Percentiles rank a stretch among this genome's conserved stretches.
Evolutionary conservation across 2,888 invertebrate genomes (phyloP).

Genomic region (Lasioglossum marginatum): DNA sequence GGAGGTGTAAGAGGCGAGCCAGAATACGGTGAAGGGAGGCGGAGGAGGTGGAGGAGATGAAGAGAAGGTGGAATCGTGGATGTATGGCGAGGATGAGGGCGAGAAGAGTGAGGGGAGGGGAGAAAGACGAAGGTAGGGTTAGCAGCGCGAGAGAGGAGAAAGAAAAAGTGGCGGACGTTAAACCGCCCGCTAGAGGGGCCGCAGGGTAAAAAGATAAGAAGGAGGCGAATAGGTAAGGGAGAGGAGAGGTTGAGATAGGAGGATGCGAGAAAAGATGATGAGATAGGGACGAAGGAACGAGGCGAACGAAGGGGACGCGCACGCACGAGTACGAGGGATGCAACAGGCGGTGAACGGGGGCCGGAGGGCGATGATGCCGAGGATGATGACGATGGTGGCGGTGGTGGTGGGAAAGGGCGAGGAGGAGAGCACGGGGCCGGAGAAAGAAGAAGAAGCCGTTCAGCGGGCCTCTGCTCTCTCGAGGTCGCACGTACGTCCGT

Average conservation of each 20-base stretch:
- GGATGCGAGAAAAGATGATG: conserved; percentile 34
- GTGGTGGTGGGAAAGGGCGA: conserved; percentile 4
- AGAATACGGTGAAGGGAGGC: conserved; percentile 15
- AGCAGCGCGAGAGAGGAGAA: conserved; percentile 7
- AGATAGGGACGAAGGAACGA: conserved; percentile 12
- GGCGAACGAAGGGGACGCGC: not conserved
- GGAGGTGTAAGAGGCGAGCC: conserved; percentile 32
- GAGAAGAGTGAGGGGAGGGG: not conserved
- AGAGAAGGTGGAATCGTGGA: conserved; percentile 1
- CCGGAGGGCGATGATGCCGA: not conserved
- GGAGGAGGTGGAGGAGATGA: not conserved
- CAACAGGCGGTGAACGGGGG: conserved; percentile 14
- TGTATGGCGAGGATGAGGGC: not conserved
- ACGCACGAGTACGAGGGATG: conserved; percentile 8
- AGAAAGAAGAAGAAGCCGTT: conserved; percentile 65
- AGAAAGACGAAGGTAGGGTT: not conserved
- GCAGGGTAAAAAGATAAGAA: conserved; percentile 70
- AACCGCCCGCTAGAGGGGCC: conserved; percentile 67
- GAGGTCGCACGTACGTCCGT: conserved; percentile 80
- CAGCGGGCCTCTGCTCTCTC: conserved; percentile 68
- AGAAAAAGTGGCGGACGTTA: conserved; percentile 71
- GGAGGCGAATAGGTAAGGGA: conserved; percentile 54
- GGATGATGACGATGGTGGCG: not conserved
- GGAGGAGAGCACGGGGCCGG: conserved; percentile 43
- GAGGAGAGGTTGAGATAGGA: conserved; percentile 34